Evolutionary conservation across 2,888 invertebrate genomes (phyloP).

Genomic region (Synergus umbraculus): DNA sequence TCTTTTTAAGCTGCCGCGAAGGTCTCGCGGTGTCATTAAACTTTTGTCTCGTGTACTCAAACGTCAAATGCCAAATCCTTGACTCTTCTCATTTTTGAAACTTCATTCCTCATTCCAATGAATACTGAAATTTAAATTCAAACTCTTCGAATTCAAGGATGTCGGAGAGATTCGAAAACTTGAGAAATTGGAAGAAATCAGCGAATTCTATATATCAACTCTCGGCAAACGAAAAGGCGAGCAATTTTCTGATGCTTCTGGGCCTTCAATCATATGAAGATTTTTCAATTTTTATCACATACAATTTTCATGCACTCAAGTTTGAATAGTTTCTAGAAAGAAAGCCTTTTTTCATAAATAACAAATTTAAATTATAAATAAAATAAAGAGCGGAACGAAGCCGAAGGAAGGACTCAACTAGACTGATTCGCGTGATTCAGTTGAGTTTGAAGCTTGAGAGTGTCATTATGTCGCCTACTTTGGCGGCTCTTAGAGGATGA

Average conservation of each 20-base stretch:
- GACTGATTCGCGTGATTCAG: constrained; percentile 66
- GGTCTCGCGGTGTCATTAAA: constrained; percentile 37
- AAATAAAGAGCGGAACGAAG: constrained; percentile 18
- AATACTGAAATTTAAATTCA: background rate
- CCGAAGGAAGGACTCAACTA: background rate
- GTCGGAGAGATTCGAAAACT: background rate
- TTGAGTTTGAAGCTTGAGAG: constrained; percentile 73
- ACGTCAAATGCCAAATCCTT: background rate
- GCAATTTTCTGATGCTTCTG: too few species aligned
- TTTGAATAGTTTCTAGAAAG: too few species aligned
- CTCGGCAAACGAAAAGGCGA: background rate
- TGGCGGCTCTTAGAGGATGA: constrained; percentile 60
- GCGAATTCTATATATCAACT: background rate
- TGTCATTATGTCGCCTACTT: constrained; percentile 73
- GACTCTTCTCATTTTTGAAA: background rate
- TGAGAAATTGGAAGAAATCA: background rate
- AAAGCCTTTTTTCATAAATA: background rate
- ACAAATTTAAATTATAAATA: background rate
- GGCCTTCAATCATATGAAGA: too few species aligned
- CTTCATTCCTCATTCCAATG: background rate
- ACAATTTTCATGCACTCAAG: too few species aligned
- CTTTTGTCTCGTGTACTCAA: constrained; percentile 14
- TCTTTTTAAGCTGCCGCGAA: constrained; percentile 39
- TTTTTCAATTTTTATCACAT: too few species aligned
- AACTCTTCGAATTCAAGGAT: background rate